Percentiles rank a stretch among this genome's conserved stretches.
Conservation (phyloP, 2,797 vertebrate genomes). For the Enteromius mattozi region DNA sequence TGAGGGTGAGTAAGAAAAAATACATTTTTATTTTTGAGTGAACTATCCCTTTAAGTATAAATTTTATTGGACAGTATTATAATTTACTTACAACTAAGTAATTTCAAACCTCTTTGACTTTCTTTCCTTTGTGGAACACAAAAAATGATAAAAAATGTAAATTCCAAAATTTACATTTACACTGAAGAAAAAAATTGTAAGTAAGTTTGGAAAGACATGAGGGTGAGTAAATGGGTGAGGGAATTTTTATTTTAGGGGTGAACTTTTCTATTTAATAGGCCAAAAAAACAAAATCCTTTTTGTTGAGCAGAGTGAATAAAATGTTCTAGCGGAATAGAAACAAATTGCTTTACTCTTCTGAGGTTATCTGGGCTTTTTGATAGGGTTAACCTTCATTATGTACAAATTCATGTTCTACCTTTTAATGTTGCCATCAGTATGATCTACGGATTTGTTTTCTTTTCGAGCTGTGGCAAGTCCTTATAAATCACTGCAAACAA, state of each 20-base stretch:
- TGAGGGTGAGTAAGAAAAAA: not conserved
- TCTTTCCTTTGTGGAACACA: not conserved
- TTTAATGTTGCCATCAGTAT: not conserved
- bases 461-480: not conserved
- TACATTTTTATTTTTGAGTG: not conserved
- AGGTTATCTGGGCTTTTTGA: constrained; percentile 14
- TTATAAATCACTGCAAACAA: constrained; percentile 34
- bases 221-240: not conserved
- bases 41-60: not conserved
- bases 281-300: not conserved
- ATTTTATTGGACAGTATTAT: not conserved
- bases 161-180: not conserved
- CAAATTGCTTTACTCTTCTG: not conserved
- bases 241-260: not conserved
- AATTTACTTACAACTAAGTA: not conserved
- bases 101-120: not conserved
- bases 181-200: not conserved
- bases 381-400: not conserved
- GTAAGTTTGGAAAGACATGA: not conserved
- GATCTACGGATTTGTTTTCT: constrained; percentile 12
- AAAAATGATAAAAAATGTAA: not conserved
- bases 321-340: not conserved
- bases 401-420: not conserved
- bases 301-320: not conserved
- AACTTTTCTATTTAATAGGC: not conserved